Base-by-base conservation (phyloP, 37 sponge, comb jelly and placozoan species). In the Aphrocallistes beatrix region DNA sequence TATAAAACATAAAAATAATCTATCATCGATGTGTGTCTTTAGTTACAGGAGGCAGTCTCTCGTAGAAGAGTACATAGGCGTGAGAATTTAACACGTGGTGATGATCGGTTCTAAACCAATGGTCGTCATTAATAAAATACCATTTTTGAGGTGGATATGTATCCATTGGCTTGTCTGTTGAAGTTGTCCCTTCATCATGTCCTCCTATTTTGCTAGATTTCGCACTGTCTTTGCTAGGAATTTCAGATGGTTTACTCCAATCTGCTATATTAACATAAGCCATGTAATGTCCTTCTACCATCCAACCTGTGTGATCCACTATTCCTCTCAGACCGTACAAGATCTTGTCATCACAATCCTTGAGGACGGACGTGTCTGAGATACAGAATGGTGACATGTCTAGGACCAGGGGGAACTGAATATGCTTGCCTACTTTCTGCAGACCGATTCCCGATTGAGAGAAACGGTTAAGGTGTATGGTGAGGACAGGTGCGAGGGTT, bases 391-490 rank as follows among this genome's bases (percentile, higher is more conserved):
- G 91, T 30, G 85, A 82, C 88, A 98, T 81, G 82, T 98, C 96
- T 28, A 98, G 87, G 1, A 91, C 38, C 6, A 88, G 37, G 19
- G 95, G 94, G 82, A 95, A 98, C 19, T 83, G 36, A 36, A 98
- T 84, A 81, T 92, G 88, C 23, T 85, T 82, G 48, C 85, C 89
- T 88, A 92, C 91, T 90, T 98, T 98, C 37, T 49, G 75, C 36
- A 90, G 83, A 38, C 85, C 23, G 9, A 88, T 40, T 23, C 89
- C 88, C n/a, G 82, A 69, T 30, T 95, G 94, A 1, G 88, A 39
- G 81, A 98, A 98, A 36, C 99, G 90, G 86, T 97, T 97, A 85
- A 97, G 82, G 84, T 95, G 91, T n/a, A 97, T 83, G 19, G 89
- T 90, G 30, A 97, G 90, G 25, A 97, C 85, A 0, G 83, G 85